Percentiles rank a stretch among this genome's conserved stretches.
These are phyloP conservation scores for Microtus ochrogaster DNA, from an alignment of 2,113 vertebrate genomes.

Conservation along the genomic window DNA sequence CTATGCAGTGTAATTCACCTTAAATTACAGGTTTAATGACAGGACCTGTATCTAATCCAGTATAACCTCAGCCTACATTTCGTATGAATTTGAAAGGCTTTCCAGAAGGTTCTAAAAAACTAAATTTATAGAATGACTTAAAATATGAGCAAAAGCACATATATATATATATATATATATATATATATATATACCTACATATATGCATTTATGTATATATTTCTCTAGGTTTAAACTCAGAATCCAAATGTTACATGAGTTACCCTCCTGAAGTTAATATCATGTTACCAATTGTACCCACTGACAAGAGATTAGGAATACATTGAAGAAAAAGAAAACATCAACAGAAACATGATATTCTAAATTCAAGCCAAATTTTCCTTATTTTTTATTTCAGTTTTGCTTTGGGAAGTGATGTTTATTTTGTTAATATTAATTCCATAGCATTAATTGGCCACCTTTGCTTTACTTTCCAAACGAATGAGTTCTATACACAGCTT, in stretches of 20 bases:
- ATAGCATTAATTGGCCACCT: constrained; percentile 15
- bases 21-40: not conserved
- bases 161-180: too few relatives aligned
- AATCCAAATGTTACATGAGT: not conserved
- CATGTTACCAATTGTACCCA: not conserved
- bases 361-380: constrained; percentile 18
- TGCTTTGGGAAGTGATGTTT: constrained; percentile 4
- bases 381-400: not conserved
- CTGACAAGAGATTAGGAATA: not conserved
- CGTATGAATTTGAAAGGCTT: not conserved
- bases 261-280: not conserved
- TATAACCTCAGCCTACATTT: not conserved
- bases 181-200: too few relatives aligned
- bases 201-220: not conserved
- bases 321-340: not conserved
- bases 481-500: not conserved
- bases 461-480: not conserved
- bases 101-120: not conserved
- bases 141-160: not conserved
- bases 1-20: not conserved
- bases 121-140: constrained; percentile 1
- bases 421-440: constrained; percentile 28
- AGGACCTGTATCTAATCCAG: not conserved
- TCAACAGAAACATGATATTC: not conserved
- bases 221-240: not conserved